Evolutionary conservation across 1,140 invertebrate species (phyloP), one percentile per base, ranked within the genome.

Genomic region (Mercenaria mercenaria): DNA sequence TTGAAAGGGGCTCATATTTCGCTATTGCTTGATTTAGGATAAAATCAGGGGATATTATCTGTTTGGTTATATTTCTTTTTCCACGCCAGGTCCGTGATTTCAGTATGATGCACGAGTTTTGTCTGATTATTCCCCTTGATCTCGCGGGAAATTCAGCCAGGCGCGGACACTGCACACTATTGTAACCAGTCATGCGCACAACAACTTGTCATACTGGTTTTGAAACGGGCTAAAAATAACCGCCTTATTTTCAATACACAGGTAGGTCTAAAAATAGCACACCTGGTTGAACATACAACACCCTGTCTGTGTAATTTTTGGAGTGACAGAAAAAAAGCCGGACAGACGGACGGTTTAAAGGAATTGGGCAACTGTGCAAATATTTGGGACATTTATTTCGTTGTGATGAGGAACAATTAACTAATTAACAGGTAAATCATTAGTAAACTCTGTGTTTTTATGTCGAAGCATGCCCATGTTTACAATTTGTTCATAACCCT

Each of bases 121-220:
- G n/a, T 13, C 2, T 8, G 18, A 64, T 87, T 87, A 64, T 32
- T 41, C 52, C 84, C 85, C 76, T 79, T 87, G 50, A 77, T 61
- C 41, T 61, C 23, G 86, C 86, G 56, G 41, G 59, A 81, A 72
- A 67, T 52, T 37, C 20, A 88, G 13, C 47, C 39, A 72, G 15
- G 86, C 76, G 86, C 43, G 77, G 34, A 37, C 34, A 20, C n/a
- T 23, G 34, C 47, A 69, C 41, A 47, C 37, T 79, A 43, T 32
- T 43, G 76, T 43, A 50, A 18, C 23, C 72, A 79, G 39, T 59
- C 43, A 76, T 61, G 85, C 74, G 39, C 39, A 41, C 82, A 23
- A 39, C 41, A 91, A 92, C 86, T 91, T 90, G 92, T 84, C 77
- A 32, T 87, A 92, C 92, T 79, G 92, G 92, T 92, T 92, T 92